phyloP scores from a whole-genome alignment of 2,113 vertebrate genomes.

The Ovis canadensis region DNA sequence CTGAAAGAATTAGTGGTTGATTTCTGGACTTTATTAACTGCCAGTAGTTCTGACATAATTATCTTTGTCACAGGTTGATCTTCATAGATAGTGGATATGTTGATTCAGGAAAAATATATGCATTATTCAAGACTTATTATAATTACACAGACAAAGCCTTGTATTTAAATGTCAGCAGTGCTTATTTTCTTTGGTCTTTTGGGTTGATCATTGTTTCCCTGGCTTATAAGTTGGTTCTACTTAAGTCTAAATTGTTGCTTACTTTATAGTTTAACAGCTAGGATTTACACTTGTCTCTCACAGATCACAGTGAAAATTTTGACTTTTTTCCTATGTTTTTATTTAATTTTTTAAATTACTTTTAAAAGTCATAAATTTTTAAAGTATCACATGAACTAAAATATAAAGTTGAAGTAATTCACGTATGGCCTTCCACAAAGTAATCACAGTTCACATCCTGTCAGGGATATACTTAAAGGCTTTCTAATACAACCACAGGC shows the following conservation, averaged over 20 bases:
- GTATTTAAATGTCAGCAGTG: neutral
- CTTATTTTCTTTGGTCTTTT: neutral
- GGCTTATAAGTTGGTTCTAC: neutral
- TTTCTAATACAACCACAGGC: neutral
- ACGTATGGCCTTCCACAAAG: neutral
- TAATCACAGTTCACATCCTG: slow-evolving; percentile 1
- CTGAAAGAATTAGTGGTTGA: neutral
- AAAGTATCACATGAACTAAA: neutral
- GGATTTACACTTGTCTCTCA: neutral
- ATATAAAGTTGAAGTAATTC: neutral
- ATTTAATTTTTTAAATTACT: neutral
- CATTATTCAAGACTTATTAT: neutral
- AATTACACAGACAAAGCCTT: neutral
- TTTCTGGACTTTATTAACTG: neutral
- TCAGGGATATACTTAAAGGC: neutral
- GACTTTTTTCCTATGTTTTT: neutral
- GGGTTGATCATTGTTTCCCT: neutral
- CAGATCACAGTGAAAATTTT: neutral
- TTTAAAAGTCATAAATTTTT: neutral
- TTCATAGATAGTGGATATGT: neutral
- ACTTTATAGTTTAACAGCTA: neutral
- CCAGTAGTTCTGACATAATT: neutral
- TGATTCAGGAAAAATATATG: neutral
- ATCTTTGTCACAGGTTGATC: neutral
- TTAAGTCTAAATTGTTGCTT: neutral